Evolutionary conservation across 1,140 invertebrate genomes (phyloP), one percentile per base, ranked within the genome.

Genomic region (Drosophila mauritiana): DNA sequence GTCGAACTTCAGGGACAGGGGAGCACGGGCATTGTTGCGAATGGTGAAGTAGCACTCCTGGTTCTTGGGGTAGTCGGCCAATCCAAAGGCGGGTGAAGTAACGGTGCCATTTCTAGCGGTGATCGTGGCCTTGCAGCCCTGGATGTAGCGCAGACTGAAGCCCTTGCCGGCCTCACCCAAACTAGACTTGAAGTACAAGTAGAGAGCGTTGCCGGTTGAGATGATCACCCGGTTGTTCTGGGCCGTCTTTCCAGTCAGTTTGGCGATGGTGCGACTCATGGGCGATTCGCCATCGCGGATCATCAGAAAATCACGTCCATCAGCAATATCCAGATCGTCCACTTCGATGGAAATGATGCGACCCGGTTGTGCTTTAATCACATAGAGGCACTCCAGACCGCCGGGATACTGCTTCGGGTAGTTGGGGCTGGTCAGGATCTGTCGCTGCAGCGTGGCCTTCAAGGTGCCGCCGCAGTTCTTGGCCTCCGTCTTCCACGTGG

Each of bases 381-480:
- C 96, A 92, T 98, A 99, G 17, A 98, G 94, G 82, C 98, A 99
- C 93, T 99, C 98, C 37, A 98, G 93, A 13, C 98, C 98, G 54
- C 98, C 98, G 2, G 98, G 97, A 93, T 98, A 99, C 81, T 96
- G 95, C 73, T 96, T 95, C 1, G 98, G 98, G 93, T 98, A 98
- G 55, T 97, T 97, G 43, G 98, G 97, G 45, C 97, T 98, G 2
- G 95, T 97, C 2, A 98, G 93, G 27, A 96, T 93, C 93, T 98
- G 96, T 61, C 96, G 95, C 92, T 97, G 96, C 46, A 96, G 94
- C 1, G 96, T 96, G 1, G 97, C 97, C 86, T 96, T 94, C 27
- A 98, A 93, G 46, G 95, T 95, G 31, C 97, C 97, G 34, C 97
- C 97, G 91, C 97, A 98, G 15, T 95, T 95, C 84, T 98, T 97